Percentiles rank a stretch among this genome's conserved stretches.
These are phyloP conservation scores for Marmota monax DNA, from an alignment of 2,113 vertebrate genomes.

Conservation along the genomic window DNA sequence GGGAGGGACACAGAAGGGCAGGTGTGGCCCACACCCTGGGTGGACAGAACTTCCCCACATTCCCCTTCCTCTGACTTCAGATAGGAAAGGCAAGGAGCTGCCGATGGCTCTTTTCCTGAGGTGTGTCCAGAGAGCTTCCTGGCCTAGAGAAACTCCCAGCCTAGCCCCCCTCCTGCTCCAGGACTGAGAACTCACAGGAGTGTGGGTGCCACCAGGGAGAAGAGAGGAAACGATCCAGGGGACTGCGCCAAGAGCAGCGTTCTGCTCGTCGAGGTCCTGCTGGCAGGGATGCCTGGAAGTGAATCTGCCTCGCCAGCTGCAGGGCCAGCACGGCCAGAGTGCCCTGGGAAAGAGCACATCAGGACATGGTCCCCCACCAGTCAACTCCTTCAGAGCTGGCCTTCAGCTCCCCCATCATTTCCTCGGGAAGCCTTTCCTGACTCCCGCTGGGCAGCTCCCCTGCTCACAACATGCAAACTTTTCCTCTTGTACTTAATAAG, in stretches of 20 bases:
- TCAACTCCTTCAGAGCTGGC: not conserved
- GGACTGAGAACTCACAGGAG: constrained; percentile 76
- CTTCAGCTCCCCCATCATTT: not conserved
- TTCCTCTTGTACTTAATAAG: not conserved
- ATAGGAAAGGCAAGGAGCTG: constrained; percentile 76
- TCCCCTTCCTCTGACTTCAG: constrained; percentile 72
- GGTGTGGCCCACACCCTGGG: constrained; percentile 40
- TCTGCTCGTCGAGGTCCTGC: constrained; percentile 44
- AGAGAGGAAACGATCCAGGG: constrained; percentile 67
- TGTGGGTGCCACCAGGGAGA: constrained; percentile 42
- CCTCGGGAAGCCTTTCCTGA: not conserved
- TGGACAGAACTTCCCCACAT: constrained; percentile 30
- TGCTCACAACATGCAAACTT: not conserved
- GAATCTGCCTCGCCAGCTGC: constrained; percentile 80
- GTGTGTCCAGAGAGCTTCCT: constrained; percentile 78
- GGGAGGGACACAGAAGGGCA: not conserved
- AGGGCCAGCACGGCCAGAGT: constrained; percentile 78
- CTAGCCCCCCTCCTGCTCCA: constrained; percentile 38
- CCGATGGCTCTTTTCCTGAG: constrained; percentile 78
- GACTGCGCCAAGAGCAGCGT: constrained; percentile 53
- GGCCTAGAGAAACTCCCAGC: constrained; percentile 55
- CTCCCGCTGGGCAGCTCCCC: not conserved
- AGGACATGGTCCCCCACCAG: not conserved
- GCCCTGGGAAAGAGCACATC: constrained; percentile 68
- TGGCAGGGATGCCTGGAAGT: constrained; percentile 72